These are phyloP conservation scores for Tenodera sinensis DNA, from an alignment of 2,888 invertebrate genomes.

Conservation along the genomic window DNA sequence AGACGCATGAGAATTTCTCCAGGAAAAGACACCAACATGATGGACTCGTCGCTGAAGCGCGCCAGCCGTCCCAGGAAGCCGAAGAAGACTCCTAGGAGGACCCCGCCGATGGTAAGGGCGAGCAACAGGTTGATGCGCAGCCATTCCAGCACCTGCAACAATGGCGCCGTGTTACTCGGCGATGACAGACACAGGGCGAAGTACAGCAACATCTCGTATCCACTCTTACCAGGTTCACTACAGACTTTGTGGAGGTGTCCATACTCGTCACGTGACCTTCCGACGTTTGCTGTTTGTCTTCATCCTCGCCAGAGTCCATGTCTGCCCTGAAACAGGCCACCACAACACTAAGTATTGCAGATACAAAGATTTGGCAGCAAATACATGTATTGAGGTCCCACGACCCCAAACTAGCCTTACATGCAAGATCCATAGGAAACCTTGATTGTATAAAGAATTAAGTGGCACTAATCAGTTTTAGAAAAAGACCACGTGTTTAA, in stretches of 20 bases:
- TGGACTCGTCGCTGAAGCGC: constrained; percentile 47
- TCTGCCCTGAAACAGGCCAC: constrained; percentile 9
- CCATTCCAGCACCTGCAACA: constrained; percentile 45
- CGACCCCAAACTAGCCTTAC: too few species aligned
- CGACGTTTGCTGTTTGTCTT: constrained; percentile 20
- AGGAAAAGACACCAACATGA: constrained; percentile 60
- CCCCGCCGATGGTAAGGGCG: constrained; percentile 53
- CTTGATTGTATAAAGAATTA: too few species aligned
- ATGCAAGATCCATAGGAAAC: too few species aligned
- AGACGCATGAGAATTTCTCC: constrained; percentile 65
- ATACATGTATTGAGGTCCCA: too few species aligned
- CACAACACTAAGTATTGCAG: too few species aligned
- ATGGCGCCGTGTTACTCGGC: background rate
- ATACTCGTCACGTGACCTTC: constrained; percentile 17
- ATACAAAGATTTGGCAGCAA: too few species aligned
- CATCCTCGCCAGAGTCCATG: constrained; percentile 18
- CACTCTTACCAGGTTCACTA: constrained; percentile 5
- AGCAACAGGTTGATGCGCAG: constrained; percentile 53
- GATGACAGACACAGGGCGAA: too few species aligned
- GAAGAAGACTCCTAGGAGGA: constrained; percentile 50
- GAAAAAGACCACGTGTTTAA: too few species aligned
- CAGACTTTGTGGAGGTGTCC: constrained; percentile 6
- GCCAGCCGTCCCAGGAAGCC: constrained; percentile 54
- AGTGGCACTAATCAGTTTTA: too few species aligned
- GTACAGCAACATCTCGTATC: too few species aligned